Evolutionary conservation across 2,888 invertebrate species (phyloP).

Genomic region (Elmis aenea): DNA sequence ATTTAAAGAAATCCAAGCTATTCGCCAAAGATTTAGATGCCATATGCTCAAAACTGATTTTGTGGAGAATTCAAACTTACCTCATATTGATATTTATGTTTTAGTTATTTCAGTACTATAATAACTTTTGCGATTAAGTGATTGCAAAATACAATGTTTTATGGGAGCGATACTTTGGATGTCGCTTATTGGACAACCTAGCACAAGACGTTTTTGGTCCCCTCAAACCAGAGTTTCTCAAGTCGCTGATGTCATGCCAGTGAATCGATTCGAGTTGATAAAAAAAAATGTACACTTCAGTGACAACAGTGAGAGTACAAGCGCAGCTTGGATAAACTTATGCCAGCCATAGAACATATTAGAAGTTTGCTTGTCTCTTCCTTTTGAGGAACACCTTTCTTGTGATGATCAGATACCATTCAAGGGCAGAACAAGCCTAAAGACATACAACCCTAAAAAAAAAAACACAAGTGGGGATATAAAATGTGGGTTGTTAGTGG

Average conservation of each 20-base stretch:
- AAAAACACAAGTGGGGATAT: constrained; percentile 17
- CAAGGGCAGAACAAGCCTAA: constrained; percentile 5
- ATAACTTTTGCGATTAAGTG: no score
- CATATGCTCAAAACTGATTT: no score
- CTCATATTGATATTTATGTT: no score
- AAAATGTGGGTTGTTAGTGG: constrained; percentile 15
- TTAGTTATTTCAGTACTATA: no score
- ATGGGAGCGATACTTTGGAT: constrained; percentile 2
- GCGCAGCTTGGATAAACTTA: constrained; percentile 6
- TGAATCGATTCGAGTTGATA: constrained; percentile 1
- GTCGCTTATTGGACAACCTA: constrained; percentile 2
- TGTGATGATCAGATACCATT: constrained; percentile 11
- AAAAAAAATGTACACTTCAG: constrained; percentile 10
- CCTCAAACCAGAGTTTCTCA: background rate
- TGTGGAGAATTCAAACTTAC: no score
- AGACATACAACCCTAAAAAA: constrained; percentile 13
- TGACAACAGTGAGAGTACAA: constrained; percentile 3
- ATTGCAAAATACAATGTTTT: constrained; percentile 1
- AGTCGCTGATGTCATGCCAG: constrained; percentile 1
- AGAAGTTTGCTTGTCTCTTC: constrained; percentile 5
- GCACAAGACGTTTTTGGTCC: background rate
- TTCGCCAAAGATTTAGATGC: no score
- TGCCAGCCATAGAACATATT: constrained; percentile 3
- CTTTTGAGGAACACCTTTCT: constrained; percentile 5
- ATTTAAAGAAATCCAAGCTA: no score